Evolutionary conservation across 92 coral and sea anemone species (phyloP).

Genomic region (Epizoanthus fatuus): DNA sequence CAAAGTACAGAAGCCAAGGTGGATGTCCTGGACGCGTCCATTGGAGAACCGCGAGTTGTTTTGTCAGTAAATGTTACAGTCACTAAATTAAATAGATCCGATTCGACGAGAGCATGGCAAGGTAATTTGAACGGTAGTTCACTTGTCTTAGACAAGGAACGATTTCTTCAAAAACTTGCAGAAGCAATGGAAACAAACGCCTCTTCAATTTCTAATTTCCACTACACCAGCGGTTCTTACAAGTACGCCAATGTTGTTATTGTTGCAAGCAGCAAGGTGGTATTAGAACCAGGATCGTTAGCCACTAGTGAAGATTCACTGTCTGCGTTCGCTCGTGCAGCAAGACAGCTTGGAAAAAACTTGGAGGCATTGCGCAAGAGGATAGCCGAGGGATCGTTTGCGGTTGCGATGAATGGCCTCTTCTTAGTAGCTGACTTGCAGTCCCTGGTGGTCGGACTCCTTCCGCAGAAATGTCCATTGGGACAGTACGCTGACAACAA

Average conservation of each 20-base stretch:
- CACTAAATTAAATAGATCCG: neutral
- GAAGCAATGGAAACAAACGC: conserved; percentile 2
- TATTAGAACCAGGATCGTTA: neutral
- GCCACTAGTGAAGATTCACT: neutral
- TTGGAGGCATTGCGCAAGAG: neutral
- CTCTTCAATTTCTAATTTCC: neutral
- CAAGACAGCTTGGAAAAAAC: conserved; percentile 5
- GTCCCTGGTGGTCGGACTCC: neutral
- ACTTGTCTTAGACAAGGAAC: neutral
- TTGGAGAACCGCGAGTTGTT: conserved; percentile 67
- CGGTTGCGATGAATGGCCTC: neutral
- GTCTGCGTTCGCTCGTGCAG: conserved; percentile 19
- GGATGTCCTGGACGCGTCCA: conserved; percentile 57
- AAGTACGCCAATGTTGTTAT: neutral
- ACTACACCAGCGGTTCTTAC: neutral
- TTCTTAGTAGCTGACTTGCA: conserved; percentile 9
- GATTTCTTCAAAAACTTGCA: neutral
- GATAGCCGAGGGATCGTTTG: neutral
- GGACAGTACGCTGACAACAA: conserved; percentile 24
- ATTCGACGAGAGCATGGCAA: neutral
- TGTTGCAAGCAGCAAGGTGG: neutral
- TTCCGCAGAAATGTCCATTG: conserved; percentile 21
- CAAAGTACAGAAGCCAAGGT: conserved; percentile 62
- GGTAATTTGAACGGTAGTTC: too few relatives aligned
- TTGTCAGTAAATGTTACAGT: conserved; percentile 55